Percentiles rank a stretch among this genome's conserved stretches.
phyloP scores from a whole-genome alignment of 92 coral and sea anemone species.

The Muricea muricata region DNA sequence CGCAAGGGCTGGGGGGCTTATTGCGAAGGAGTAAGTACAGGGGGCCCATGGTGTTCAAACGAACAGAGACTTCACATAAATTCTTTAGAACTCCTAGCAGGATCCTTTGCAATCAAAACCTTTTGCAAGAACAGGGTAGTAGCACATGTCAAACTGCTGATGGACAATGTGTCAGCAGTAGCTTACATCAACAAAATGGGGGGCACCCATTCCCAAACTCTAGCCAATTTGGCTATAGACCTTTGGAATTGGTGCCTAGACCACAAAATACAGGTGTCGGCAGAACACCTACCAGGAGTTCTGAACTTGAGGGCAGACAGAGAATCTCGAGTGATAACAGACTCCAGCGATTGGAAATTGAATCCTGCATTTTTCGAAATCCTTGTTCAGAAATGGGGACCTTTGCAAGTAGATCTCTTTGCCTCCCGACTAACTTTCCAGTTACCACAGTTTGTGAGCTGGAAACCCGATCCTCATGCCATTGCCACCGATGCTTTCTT shows the following conservation, averaged over 20 bases:
- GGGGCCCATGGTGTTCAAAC: background rate
- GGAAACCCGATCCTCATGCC: background rate
- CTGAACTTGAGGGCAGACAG: background rate
- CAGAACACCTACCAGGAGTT: background rate
- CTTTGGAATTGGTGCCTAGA: background rate
- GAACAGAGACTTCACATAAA: background rate
- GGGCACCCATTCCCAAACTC: background rate
- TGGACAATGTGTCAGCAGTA: background rate
- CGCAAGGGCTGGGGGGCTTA: background rate
- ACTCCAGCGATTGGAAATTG: slow-evolving; percentile 26
- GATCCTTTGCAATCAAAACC: background rate
- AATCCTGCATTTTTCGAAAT: background rate
- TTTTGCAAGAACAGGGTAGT: background rate
- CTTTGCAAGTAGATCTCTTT: slow-evolving; percentile 20
- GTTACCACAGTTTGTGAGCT: slow-evolving; percentile 3
- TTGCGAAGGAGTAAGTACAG: background rate
- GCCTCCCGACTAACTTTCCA: slow-evolving; percentile 15
- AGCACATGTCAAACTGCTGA: background rate
- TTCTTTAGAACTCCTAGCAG: background rate
- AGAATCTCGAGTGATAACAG: background rate
- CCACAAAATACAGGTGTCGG: background rate
- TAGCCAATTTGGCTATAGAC: background rate
- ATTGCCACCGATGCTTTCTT: background rate
- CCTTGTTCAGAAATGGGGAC: slow-evolving; percentile 2
- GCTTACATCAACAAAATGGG: slow-evolving; percentile 14